Base-by-base conservation (phyloP, 37 sponge, comb jelly and placozoan genomes). In the Cladorhizidae sp. region DNA sequence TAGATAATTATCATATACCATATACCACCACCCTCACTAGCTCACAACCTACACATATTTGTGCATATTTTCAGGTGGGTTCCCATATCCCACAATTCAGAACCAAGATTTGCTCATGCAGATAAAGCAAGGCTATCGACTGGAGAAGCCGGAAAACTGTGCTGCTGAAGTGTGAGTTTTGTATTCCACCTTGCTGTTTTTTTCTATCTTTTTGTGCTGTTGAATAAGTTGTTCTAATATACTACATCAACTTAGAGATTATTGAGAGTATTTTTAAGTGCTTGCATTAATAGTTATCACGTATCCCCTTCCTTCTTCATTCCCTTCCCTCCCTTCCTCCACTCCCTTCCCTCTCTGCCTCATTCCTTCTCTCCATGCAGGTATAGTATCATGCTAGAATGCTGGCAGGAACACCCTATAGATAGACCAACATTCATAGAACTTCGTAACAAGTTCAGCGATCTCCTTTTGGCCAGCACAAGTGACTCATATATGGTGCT, bases 61-160 rank as follows among this genome's bases (percentile, higher is more conserved):
- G n/a, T n/a, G n/a, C n/a, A n/a, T n/a, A n/a, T 25, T 49, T 74
- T 1, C 71, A 91, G 91, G 91, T 12, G 87, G 83, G 3, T 86
- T 81, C 55, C 91, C 91, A 23, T 91, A 91, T 74, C 82, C 91
- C 12, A 64, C 87, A 25, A 56, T 86, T 9, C 40, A 52, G 41
- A 86, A 91, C 57, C 63, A 86, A 33, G 87, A 85, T 32, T 67
- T 91, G 40, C 79, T 91, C n/a, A 82, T 20, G 33, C 67, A 57
- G 67, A 52, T 91, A 25, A 63, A 45, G 72, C 40, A 42, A 35
- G 91, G 91, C 18, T 78, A 86, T 35, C 42, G 91, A 35, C 51
- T 91, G 21, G 83, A 81, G 32, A 82, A 86, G 49, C 91, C 91
- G 57, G 83, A 86, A 36, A 91, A 86, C 68, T 91, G 91, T 31